These are phyloP conservation scores for Dendrolimus pini DNA, from an alignment of 2,888 invertebrate genomes.

Conservation along the genomic window DNA sequence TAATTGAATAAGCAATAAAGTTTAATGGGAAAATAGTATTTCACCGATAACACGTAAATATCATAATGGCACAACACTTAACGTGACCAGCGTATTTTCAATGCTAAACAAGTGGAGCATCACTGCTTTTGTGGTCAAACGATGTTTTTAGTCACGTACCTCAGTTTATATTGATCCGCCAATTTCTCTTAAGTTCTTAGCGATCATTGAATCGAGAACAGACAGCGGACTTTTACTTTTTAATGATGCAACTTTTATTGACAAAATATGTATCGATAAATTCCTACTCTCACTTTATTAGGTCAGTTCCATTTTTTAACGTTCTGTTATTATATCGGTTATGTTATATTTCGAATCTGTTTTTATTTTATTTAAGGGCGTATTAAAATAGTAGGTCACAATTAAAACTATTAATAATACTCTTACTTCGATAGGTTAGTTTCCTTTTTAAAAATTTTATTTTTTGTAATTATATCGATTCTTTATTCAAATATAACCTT, in stretches of 20 bases:
- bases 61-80: background rate
- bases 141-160: constrained; percentile 15
- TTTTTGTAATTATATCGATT: too few species aligned
- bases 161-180: constrained; percentile 10
- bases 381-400: too few species aligned
- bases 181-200: constrained; percentile 7
- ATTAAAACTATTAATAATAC: too few species aligned
- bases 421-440: too few species aligned
- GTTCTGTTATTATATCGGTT: background rate
- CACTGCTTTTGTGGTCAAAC: constrained; percentile 18
- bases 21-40: background rate
- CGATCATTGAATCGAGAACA: constrained; percentile 1
- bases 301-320: background rate
- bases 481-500: too few species aligned
- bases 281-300: background rate
- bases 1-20: too few species aligned
- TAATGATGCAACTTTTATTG: constrained; percentile 1
- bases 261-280: background rate
- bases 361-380: too few species aligned
- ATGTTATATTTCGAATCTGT: too few species aligned
- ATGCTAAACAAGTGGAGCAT: constrained; percentile 39
- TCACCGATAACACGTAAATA: background rate
- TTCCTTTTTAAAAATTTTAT: too few species aligned
- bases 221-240: constrained; percentile 9
- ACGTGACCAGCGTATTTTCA: constrained; percentile 14